Percentiles rank a stretch among this genome's conserved stretches.
Evolutionary conservation across 2,888 invertebrate species (phyloP).

Genomic region (Stratiomys singularior): DNA sequence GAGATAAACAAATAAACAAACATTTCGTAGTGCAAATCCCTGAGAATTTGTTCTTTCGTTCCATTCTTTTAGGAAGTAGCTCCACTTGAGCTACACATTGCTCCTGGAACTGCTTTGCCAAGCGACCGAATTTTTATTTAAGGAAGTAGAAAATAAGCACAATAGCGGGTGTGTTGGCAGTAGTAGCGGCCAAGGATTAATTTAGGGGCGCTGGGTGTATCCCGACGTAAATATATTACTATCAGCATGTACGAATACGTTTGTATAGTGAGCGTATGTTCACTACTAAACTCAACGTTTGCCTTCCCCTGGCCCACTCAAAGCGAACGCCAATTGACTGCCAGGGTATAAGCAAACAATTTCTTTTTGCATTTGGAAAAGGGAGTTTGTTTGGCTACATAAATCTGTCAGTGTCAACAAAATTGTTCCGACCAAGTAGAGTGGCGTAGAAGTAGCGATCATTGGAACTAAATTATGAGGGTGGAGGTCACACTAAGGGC

Average conservation of each 20-base stretch:
- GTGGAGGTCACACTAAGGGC: constrained; percentile 45
- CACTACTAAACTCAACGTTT: not conserved
- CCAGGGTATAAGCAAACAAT: constrained; percentile 42
- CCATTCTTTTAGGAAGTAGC: constrained; percentile 1
- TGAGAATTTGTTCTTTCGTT: not conserved
- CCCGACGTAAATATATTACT: constrained; percentile 35
- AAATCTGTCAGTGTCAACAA: constrained; percentile 49
- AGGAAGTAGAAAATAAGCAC: constrained; percentile 19
- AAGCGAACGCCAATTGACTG: not conserved
- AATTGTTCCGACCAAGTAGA: constrained; percentile 25
- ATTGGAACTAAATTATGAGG: constrained; percentile 44
- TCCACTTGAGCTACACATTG: constrained; percentile 13
- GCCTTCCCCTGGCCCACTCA: not conserved
- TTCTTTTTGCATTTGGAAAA: constrained; percentile 42
- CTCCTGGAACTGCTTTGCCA: constrained; percentile 3
- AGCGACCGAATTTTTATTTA: constrained; percentile 16
- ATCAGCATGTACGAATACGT: not conserved
- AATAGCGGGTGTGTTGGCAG: not conserved
- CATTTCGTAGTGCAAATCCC: constrained; percentile 27
- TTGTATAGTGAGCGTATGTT: constrained; percentile 22
- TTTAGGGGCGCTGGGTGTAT: constrained; percentile 37
- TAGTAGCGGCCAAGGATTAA: constrained; percentile 19
- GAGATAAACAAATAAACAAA: constrained; percentile 51
- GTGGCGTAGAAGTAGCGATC: constrained; percentile 35
- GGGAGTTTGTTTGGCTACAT: constrained; percentile 49